phyloP scores from a whole-genome alignment of 2,797 vertebrate genomes.

The Australoheros facetus region DNA sequence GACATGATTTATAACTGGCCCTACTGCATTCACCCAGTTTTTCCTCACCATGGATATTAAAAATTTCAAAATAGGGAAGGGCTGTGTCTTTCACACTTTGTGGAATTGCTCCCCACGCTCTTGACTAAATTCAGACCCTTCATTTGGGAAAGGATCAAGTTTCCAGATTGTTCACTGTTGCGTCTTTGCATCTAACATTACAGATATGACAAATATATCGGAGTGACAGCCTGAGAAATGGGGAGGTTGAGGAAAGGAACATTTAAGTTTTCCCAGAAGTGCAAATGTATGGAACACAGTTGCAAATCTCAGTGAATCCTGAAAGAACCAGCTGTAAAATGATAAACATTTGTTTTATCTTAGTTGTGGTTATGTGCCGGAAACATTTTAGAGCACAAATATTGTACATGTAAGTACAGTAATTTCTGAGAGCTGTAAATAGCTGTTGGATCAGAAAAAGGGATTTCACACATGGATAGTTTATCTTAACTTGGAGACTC shows the following conservation, averaged over 20 bases:
- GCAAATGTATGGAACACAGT: neutral
- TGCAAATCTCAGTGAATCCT: neutral
- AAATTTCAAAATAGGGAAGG: slow-evolving; percentile 23
- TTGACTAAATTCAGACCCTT: slow-evolving; percentile 26
- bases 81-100: slow-evolving; percentile 4
- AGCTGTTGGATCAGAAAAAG: neutral
- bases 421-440: neutral
- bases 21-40: slow-evolving; percentile 10
- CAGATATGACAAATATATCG: neutral
- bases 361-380: no score
- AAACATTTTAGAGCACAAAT: neutral
- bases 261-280: neutral
- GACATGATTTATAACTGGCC: slow-evolving; percentile 27
- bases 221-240: neutral
- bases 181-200: neutral
- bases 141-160: slow-evolving; percentile 29
- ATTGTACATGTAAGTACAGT: neutral
- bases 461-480: slow-evolving; percentile 38
- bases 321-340: neutral
- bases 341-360: neutral
- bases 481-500: slow-evolving; percentile 26
- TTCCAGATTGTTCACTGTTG: neutral
- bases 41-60: slow-evolving; percentile 42
- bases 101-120: slow-evolving; percentile 34
- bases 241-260: neutral